Base-by-base conservation (phyloP, 2,113 vertebrate genomes). In the Zapus hudsonius region DNA sequence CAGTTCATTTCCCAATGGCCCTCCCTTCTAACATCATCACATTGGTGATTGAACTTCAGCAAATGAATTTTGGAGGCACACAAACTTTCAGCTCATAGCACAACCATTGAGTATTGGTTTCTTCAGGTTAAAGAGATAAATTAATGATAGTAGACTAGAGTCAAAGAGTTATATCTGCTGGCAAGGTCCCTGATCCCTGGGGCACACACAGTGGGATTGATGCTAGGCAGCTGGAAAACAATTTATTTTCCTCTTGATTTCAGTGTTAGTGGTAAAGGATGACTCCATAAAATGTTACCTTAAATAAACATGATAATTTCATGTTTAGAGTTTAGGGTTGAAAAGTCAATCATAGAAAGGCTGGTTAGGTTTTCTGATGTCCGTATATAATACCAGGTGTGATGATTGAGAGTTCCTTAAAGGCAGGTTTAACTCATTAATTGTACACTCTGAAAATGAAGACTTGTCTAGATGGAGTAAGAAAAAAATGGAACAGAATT, bases 141-240 rank as follows among this genome's bases (percentile, higher is more conserved):
- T 75, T 40, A 79, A 55, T n/a, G n/a, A 23, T 17, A 7, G 10
- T 36, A 79, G 84, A n/a, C 27, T 76, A 7, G 27, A 73, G n/a
- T 25, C 91, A 22, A 9, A 31, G 31, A 87, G 19, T 25, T 55
- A 80, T 75, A 16, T 70, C 59, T 19, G 19, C 47, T 5, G 64
- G 36, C 9, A 67, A 88, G 20, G 11, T 57, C 38, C 12, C 8
- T 74, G 29, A 44, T 92, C 22, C 4, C 74, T 55, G 17, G 31
- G n/a, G n/a, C 12, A 80, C 31, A 87, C 52, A 47, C 61, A 7
- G 87, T 64, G 79, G 6, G 76, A 42, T 84, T 86, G 17, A 70
- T 79, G 12, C 57, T 66, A 82, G 40, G 10, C 91, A 90, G 27
- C 63, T 72, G 22, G 90, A 64, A 59, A 79, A 92, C 44, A 84